These are phyloP conservation scores for Ormyrus nitidulus DNA, from an alignment of 2,888 invertebrate genomes.

Conservation along the genomic window DNA sequence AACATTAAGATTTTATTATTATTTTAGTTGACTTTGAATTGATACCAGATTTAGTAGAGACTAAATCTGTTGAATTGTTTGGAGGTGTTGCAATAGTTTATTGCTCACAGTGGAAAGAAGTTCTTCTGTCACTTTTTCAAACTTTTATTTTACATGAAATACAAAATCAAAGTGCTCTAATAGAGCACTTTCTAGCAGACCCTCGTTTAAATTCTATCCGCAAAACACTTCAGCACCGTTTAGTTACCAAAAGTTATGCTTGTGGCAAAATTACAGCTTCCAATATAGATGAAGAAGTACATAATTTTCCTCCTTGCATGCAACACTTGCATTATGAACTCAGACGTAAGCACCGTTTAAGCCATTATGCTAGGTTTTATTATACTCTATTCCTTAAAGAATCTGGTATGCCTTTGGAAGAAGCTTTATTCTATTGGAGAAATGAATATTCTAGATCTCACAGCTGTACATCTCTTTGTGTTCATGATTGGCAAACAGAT, in stretches of 20 bases:
- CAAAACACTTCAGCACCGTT: slow-evolving; percentile 60
- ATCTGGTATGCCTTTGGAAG: slow-evolving; percentile 81
- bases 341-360: slow-evolving; percentile 79
- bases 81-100: slow-evolving; percentile 78
- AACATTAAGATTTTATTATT: slow-evolving; percentile 57
- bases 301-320: slow-evolving; percentile 82
- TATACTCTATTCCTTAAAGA: slow-evolving; percentile 85
- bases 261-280: slow-evolving; percentile 62
- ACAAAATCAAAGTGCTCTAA: slow-evolving; percentile 53
- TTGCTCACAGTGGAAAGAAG: slow-evolving; percentile 79
- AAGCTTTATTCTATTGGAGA: slow-evolving; percentile 82
- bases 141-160: slow-evolving; percentile 72
- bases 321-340: slow-evolving; percentile 78
- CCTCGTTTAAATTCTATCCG: slow-evolving; percentile 64
- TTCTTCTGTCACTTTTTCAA: slow-evolving; percentile 76
- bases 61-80: slow-evolving; percentile 77
- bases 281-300: slow-evolving; percentile 75
- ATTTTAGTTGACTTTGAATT: slow-evolving; percentile 78
- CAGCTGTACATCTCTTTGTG: slow-evolving; percentile 76
- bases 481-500: slow-evolving; percentile 81
- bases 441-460: slow-evolving; percentile 79
- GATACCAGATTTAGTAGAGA: slow-evolving; percentile 78
- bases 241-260: slow-evolving; percentile 53
- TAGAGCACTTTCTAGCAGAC: slow-evolving; percentile 61
- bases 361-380: slow-evolving; percentile 81